Conservation (phyloP, 2,113 vertebrate species). For the Nyctibius bracteatus region DNA sequence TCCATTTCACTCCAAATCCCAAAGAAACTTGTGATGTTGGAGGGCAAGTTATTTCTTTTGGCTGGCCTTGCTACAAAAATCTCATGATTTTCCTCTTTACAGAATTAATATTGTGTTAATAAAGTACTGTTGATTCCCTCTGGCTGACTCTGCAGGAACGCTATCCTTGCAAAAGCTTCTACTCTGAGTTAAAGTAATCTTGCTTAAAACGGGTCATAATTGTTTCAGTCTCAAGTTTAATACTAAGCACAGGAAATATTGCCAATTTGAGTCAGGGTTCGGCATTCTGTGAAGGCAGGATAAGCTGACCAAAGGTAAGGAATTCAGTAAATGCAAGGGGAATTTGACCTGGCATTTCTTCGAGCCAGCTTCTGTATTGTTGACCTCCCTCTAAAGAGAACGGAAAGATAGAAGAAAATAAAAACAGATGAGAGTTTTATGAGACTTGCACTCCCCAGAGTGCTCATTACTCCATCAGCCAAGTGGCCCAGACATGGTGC, state of each 20-base stretch:
- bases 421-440: background rate
- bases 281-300: background rate
- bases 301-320: constrained; percentile 26
- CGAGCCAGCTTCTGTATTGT: constrained; percentile 38
- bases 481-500: background rate
- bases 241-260: background rate
- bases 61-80: constrained; percentile 12
- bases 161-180: constrained; percentile 5
- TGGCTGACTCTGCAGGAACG: constrained; percentile 51
- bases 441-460: background rate
- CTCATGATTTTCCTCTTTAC: constrained; percentile 42
- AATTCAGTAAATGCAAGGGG: background rate
- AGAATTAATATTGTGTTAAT: constrained; percentile 63
- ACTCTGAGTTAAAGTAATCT: constrained; percentile 38
- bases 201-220: constrained; percentile 35
- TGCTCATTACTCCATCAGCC: background rate
- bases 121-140: constrained; percentile 40
- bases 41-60: constrained; percentile 44
- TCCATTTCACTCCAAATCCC: background rate
- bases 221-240: constrained; percentile 31
- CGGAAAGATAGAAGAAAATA: background rate
- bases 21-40: constrained; percentile 19
- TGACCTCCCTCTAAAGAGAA: background rate
- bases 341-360: background rate
- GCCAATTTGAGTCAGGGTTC: background rate